Evolutionary conservation across 2,113 vertebrate genomes (phyloP).

Genomic region (Cyanoliseus patagonus): DNA sequence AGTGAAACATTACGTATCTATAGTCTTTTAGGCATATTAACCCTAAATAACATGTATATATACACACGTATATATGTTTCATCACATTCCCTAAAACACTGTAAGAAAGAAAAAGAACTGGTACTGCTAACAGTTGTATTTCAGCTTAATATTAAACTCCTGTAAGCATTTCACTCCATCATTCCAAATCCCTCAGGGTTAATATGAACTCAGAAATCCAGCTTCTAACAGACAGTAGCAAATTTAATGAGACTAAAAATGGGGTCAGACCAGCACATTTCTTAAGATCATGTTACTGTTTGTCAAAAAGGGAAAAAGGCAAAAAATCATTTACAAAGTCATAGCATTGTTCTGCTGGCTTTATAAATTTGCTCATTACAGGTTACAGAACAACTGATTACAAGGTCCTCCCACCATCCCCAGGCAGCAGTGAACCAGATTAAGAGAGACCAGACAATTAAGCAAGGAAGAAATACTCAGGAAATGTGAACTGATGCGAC

Average conservation of each 20-base stretch:
- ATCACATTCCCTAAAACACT: not conserved
- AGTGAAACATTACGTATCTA: not conserved
- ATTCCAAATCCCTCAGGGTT: slow-evolving; percentile 9
- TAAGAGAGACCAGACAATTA: slow-evolving; percentile 24
- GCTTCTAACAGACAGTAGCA: not conserved
- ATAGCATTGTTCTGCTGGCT: not conserved
- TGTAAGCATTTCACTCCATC: not conserved
- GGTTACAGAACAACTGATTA: slow-evolving; percentile 31
- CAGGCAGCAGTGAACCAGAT: not conserved
- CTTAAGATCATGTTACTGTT: not conserved
- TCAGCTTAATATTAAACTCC: not conserved
- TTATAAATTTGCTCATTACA: slow-evolving; percentile 35
- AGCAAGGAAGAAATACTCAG: not conserved
- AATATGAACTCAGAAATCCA: not conserved
- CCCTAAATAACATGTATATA: not conserved
- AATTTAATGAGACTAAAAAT: slow-evolving; percentile 59
- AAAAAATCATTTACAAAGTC: slow-evolving; percentile 2
- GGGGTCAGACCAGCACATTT: slow-evolving; percentile 18
- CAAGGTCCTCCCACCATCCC: slow-evolving; percentile 2
- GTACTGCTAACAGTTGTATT: not conserved
- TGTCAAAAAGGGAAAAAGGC: not conserved
- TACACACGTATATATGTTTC: not conserved
- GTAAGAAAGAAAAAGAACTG: not conserved
- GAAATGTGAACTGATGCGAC: not conserved
- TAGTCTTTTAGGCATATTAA: not conserved